Percentiles rank a stretch among this genome's conserved stretches.
Conservation (phyloP, 2,888 invertebrate species). For the Drosophila prolongata region DNA sequence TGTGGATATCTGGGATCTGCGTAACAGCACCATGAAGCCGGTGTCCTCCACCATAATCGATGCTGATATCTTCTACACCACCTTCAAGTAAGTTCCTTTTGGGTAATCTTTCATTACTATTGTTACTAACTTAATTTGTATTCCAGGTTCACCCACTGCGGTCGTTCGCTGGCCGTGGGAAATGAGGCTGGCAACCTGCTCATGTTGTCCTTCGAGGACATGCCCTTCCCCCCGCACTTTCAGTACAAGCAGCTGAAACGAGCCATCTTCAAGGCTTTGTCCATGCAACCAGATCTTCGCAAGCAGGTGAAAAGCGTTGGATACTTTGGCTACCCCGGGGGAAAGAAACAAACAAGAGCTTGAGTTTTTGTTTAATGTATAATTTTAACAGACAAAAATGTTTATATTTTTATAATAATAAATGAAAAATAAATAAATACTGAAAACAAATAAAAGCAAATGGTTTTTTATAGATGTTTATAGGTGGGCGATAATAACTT, state of each 20-base stretch:
- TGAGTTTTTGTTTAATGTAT: not conserved
- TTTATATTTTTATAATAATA: too few species aligned
- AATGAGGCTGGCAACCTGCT: conserved; percentile 89
- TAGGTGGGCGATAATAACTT: too few species aligned
- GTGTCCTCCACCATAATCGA: conserved; percentile 77
- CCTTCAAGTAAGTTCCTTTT: conserved; percentile 63
- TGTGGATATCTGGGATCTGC: conserved; percentile 92
- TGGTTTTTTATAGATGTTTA: too few species aligned
- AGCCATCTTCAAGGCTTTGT: conserved; percentile 87
- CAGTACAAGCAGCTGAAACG: conserved; percentile 88
- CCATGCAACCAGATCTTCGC: conserved; percentile 87
- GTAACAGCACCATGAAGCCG: conserved; percentile 89
- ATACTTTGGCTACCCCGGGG: conserved; percentile 76
- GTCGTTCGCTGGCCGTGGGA: conserved; percentile 89
- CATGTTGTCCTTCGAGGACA: conserved; percentile 89
- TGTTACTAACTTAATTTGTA: not conserved
- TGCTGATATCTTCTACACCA: conserved; percentile 68
- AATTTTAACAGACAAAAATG: too few species aligned
- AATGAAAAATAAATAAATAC: too few species aligned
- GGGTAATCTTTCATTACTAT: not conserved
- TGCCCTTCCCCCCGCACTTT: conserved; percentile 90
- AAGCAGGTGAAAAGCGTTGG: conserved; percentile 87
- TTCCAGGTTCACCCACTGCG: conserved; percentile 87
- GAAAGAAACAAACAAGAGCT: conserved; percentile 29
- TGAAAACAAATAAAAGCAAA: too few species aligned